Base-by-base conservation (phyloP, 1,140 invertebrate genomes). In the Nymphalis io region DNA sequence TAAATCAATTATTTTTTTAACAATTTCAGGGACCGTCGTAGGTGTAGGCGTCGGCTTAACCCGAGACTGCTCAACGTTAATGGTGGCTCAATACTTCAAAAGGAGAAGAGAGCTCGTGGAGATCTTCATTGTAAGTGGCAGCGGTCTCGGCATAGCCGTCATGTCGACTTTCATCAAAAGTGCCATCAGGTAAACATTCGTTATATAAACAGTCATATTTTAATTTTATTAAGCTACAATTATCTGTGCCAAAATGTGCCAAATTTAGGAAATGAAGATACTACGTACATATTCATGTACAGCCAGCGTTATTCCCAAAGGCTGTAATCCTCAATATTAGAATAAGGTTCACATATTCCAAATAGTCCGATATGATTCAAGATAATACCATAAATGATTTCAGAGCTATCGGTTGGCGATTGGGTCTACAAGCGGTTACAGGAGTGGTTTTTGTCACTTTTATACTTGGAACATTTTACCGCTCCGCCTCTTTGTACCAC, bases 61-160 rank as follows among this genome's bases (percentile, higher is more conserved):
- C 13, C 89, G 95, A 80, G 95, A 97, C 88, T 97, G 96, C 75
- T 96, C 96, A 8, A 97, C 96, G 13, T 88, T 98, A 72, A 98
- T 98, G 96, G 95, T 98, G 58, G 97, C 96, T 3, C 96, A 98
- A 81, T 98, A 98, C 90, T 98, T 98, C 93, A 97, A 97, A 82
- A 85, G 96, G 69, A 93, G 94, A 78, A 91, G 97, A 64, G 96
- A 98, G 88, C 93, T 97, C 51, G 97, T 98, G 18, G 97, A 98
- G 89, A 96, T 98, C 80, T 95, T 97, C 80, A 95, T 97, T 60
- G 95, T 97, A 15, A 95, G 95, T 44, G 96, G 96, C 70, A 97
- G 95, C 74, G 97, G 97, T 1, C 87, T 97, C 6, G 97, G 97
- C 27, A 95, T 98, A 51, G 94, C 96, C 2, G 91, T 97, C 15